phyloP scores from a whole-genome alignment of 2,797 vertebrate species.

The Sarcoramphus papa region DNA sequence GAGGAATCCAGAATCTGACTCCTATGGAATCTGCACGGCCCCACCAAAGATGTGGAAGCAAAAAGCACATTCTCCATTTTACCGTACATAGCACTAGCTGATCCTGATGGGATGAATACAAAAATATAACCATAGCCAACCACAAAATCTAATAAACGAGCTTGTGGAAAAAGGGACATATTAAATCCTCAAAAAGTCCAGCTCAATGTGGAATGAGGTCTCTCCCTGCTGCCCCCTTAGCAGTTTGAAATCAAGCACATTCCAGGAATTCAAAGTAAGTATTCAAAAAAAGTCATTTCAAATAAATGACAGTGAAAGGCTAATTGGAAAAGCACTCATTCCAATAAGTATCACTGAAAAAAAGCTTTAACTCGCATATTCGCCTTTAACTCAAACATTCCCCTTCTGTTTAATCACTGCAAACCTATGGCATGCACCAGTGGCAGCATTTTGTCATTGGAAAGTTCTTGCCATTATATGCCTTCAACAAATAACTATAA shows the following conservation, averaged over 20 bases:
- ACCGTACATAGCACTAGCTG: neutral
- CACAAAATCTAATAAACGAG: neutral
- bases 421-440: neutral
- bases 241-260: neutral
- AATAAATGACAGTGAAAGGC: neutral
- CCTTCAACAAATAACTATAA: neutral
- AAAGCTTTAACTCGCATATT: neutral
- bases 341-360: neutral
- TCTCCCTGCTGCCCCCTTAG: neutral
- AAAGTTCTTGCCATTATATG: neutral
- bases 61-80: neutral
- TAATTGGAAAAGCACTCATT: neutral
- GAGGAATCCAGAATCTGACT: accelerated
- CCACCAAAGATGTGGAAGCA: neutral
- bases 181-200: neutral
- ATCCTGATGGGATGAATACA: neutral
- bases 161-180: neutral
- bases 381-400: neutral
- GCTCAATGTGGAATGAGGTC: neutral
- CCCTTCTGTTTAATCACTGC: neutral
- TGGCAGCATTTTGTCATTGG: neutral
- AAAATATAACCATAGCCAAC: neutral
- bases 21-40: neutral
- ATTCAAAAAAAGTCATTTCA: neutral
- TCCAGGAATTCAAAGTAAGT: neutral